A percentile compares a stretch with the other conserved stretches of the same genome.
Conservation (phyloP, 2,113 vertebrate genomes). For the Ardeotis arabs region DNA sequence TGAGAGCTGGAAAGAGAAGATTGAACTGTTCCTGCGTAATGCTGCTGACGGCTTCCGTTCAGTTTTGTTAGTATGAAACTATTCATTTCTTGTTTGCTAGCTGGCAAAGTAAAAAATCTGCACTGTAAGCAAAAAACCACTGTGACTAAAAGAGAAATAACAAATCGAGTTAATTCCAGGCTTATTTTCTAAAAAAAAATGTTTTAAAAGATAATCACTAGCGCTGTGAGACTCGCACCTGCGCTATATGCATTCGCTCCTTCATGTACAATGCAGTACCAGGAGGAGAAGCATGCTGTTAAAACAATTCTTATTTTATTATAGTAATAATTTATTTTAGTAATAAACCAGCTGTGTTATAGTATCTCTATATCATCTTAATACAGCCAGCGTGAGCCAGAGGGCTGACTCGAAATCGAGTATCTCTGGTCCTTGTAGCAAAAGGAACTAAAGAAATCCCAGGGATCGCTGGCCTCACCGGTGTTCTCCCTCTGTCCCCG, state of each 20-base stretch:
- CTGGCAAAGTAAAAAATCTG: neutral
- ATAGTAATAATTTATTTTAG: neutral
- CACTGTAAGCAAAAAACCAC: no score
- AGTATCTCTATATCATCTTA: neutral
- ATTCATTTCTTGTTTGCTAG: neutral
- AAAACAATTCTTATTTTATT: neutral
- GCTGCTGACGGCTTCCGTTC: neutral
- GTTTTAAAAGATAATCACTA: neutral
- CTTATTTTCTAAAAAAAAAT: neutral
- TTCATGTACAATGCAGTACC: neutral
- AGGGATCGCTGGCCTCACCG: neutral
- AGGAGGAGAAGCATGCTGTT: neutral
- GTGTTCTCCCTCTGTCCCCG: neutral
- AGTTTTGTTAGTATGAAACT: neutral
- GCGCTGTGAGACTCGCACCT: neutral
- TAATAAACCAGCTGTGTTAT: neutral
- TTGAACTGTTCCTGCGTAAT: accelerated
- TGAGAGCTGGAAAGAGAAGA: neutral
- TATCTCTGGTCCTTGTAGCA: neutral
- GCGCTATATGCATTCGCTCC: neutral
- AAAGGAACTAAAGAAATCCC: neutral
- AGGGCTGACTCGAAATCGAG: neutral
- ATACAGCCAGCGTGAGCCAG: neutral
- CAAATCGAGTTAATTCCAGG: neutral
- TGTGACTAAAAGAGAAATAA: neutral